phyloP scores from a whole-genome alignment of 2,113 vertebrate species.

The Potamarius usumacintae region DNA sequence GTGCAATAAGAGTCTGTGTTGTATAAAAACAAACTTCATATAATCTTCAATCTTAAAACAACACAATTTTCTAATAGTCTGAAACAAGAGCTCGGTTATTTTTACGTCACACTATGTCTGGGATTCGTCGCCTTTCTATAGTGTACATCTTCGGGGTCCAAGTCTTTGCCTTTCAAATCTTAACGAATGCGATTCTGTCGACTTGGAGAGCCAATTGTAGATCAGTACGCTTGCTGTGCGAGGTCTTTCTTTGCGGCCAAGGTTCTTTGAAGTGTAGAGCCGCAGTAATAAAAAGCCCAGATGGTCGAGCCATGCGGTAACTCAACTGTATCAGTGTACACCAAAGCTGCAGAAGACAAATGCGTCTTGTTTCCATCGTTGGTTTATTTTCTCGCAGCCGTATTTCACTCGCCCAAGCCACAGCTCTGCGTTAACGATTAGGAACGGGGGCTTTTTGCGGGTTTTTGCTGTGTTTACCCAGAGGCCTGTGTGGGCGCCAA shows the following conservation, averaged over 20 bases:
- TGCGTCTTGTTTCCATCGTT: conserved; percentile 42
- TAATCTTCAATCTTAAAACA: conserved; percentile 42
- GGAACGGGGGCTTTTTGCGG: conserved; percentile 26
- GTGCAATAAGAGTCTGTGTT: neutral
- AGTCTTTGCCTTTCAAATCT: conserved; percentile 27
- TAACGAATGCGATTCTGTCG: neutral
- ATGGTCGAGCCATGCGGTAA: conserved; percentile 47
- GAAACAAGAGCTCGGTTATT: conserved; percentile 14
- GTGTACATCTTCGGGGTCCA: conserved; percentile 56
- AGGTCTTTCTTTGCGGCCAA: conserved; percentile 4
- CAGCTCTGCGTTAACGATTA: conserved; percentile 42
- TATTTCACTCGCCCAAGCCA: conserved; percentile 26
- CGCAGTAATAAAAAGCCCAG: conserved; percentile 59
- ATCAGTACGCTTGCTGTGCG: conserved; percentile 37
- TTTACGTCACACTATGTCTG: neutral
- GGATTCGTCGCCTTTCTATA: neutral
- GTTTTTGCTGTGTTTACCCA: conserved; percentile 59
- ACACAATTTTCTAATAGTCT: conserved; percentile 44
- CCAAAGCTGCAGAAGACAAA: conserved; percentile 52
- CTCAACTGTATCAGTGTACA: conserved; percentile 38
- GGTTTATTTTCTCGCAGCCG: conserved; percentile 34
- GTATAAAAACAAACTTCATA: conserved; percentile 24
- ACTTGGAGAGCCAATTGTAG: conserved; percentile 4
- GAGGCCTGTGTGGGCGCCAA: conserved; percentile 63
- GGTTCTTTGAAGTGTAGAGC: conserved; percentile 60